phyloP scores from a whole-genome alignment of 1,140 invertebrate genomes.

The Aphelinus atriplicis region DNA sequence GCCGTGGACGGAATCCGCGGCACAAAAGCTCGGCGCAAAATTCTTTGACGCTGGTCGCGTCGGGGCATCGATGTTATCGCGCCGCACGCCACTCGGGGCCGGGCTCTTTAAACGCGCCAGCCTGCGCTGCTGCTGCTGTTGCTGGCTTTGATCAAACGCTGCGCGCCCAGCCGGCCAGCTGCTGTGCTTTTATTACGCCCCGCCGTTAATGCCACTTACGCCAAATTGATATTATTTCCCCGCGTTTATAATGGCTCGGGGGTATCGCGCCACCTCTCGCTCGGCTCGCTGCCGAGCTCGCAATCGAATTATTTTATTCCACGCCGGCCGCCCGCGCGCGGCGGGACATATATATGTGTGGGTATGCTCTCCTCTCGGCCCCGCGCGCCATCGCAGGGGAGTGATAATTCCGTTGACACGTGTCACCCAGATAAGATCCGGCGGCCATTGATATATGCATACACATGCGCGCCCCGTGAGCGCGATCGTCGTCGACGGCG shows the following conservation, averaged over 20 bases:
- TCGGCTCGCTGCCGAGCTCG: too few relatives aligned
- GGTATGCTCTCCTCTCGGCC: too few relatives aligned
- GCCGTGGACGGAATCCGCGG: slow-evolving; percentile 37
- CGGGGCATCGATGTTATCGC: slow-evolving; percentile 8
- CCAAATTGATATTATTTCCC: slow-evolving; percentile 13
- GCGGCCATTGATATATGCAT: too few relatives aligned
- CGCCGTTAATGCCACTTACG: slow-evolving; percentile 43
- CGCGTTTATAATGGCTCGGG: background rate
- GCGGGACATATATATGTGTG: too few relatives aligned
- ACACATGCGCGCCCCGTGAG: too few relatives aligned
- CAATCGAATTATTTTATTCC: background rate
- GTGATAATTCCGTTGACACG: too few relatives aligned
- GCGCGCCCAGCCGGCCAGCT: slow-evolving; percentile 40
- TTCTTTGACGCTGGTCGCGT: background rate
- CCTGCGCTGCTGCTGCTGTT: too few relatives aligned
- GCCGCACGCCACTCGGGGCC: background rate
- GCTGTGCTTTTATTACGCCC: slow-evolving; percentile 34
- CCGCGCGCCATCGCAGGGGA: too few relatives aligned
- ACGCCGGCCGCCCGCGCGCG: too few relatives aligned
- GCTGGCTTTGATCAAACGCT: slow-evolving; percentile 37
- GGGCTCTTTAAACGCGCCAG: slow-evolving; percentile 12
- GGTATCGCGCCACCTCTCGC: background rate
- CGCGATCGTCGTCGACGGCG: too few relatives aligned
- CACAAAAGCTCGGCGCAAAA: slow-evolving; percentile 20
- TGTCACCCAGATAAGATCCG: too few relatives aligned